phyloP scores from a whole-genome alignment of 2,113 vertebrate species.

The Mesembrinibis cayennensis region DNA sequence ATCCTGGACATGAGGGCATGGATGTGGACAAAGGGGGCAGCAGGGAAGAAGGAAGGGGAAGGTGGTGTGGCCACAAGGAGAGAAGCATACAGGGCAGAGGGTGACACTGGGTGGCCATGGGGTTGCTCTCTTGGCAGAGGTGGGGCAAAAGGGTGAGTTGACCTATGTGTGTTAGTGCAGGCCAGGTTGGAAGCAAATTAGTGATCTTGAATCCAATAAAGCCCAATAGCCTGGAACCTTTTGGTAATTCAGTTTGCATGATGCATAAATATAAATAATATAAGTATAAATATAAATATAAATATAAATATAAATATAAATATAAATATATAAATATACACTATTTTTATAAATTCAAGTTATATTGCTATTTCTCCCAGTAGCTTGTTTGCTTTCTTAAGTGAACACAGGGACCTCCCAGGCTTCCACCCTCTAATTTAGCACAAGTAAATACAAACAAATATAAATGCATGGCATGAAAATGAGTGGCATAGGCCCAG shows the following conservation, averaged over 20 bases:
- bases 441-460: not conserved
- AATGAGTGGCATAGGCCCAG: not conserved
- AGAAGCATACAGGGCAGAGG: not conserved
- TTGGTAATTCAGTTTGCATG: not conserved
- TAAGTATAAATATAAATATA: not conserved
- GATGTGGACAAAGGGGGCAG: not conserved
- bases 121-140: not conserved
- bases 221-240: not conserved
- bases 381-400: not conserved
- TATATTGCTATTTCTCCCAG: not conserved
- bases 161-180: rapidly evolving
- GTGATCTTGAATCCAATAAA: not conserved
- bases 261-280: not conserved
- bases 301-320: no score
- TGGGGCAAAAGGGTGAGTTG: not conserved
- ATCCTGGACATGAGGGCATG: not conserved
- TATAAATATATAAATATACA: not conserved
- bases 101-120: not conserved
- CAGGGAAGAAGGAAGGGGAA: not conserved
- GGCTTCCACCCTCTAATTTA: not conserved
- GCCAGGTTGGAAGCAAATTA: not conserved
- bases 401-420: not conserved
- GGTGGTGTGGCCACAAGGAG: not conserved
- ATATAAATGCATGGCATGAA: not conserved
- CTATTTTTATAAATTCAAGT: not conserved